Percentiles rank a stretch among this genome's conserved stretches.
These are phyloP conservation scores for Lates calcarifer DNA, from an alignment of 2,113 vertebrate species.

Conservation along the genomic window DNA sequence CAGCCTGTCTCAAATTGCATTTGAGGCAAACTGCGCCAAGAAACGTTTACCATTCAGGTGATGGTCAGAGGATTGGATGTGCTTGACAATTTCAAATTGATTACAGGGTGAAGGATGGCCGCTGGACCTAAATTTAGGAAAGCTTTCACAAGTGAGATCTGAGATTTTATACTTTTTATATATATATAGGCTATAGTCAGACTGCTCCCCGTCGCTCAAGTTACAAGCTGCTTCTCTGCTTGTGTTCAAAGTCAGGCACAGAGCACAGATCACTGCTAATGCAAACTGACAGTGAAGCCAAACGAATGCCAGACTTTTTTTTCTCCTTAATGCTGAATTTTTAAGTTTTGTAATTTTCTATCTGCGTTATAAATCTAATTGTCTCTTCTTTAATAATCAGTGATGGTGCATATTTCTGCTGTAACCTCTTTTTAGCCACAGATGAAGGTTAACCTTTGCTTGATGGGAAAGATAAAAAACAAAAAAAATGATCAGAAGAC, in stretches of 20 bases:
- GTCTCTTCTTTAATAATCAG: constrained; percentile 44
- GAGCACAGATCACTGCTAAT: constrained; percentile 52
- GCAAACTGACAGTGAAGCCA: constrained; percentile 56
- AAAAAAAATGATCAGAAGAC: constrained; percentile 43
- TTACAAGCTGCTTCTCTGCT: constrained; percentile 56
- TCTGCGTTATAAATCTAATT: constrained; percentile 44
- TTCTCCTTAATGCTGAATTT: constrained; percentile 26
- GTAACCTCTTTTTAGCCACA: constrained; percentile 53
- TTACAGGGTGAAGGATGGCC: constrained; percentile 55
- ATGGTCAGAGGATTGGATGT: constrained; percentile 49
- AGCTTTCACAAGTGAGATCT: constrained; percentile 64
- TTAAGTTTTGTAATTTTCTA: constrained; percentile 34
- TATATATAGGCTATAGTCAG: constrained; percentile 34
- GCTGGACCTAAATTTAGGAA: constrained; percentile 60
- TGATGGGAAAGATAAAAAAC: constrained; percentile 29
- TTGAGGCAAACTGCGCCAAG: not conserved
- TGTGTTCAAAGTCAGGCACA: constrained; percentile 56
- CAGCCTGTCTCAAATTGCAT: constrained; percentile 14
- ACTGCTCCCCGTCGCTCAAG: constrained; percentile 59
- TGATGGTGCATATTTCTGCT: constrained; percentile 36
- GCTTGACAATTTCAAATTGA: constrained; percentile 63
- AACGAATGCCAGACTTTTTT: constrained; percentile 35
- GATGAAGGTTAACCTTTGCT: constrained; percentile 64
- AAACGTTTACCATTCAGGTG: constrained; percentile 54
- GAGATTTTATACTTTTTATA: constrained; percentile 52